Conservation (phyloP, 2,797 vertebrate genomes). For the Lithobates pipiens region DNA sequence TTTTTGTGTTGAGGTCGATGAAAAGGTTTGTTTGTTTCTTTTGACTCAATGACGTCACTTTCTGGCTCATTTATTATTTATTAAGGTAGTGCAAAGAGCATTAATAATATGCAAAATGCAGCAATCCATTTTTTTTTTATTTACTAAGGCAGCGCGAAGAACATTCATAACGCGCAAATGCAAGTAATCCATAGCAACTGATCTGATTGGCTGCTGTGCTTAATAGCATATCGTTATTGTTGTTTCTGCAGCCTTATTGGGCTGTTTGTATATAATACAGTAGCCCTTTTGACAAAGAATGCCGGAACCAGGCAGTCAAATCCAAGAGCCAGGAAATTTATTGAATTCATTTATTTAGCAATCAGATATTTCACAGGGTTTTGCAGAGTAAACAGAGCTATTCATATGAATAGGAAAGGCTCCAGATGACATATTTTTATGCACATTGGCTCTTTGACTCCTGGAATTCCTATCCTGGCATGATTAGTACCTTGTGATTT, state of each 20-base stretch:
- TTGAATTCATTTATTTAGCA: neutral
- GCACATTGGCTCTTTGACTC: neutral
- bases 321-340: neutral
- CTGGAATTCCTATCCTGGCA: neutral
- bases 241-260: neutral
- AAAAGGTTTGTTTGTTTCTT: neutral
- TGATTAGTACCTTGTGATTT: neutral
- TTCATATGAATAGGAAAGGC: neutral
- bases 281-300: neutral
- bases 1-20: slow-evolving; percentile 10
- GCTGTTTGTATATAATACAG: neutral
- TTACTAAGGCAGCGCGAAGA: neutral
- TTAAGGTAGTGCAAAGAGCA: neutral
- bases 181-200: neutral
- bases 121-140: neutral
- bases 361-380: neutral
- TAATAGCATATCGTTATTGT: neutral
- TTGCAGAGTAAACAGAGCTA: neutral
- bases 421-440: neutral
- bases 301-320: neutral
- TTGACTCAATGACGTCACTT: neutral
- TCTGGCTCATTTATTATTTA: neutral
- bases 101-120: neutral
- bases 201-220: neutral
- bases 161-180: neutral